Conservation (phyloP, 2,888 invertebrate genomes). For the Eilema depressum region DNA sequence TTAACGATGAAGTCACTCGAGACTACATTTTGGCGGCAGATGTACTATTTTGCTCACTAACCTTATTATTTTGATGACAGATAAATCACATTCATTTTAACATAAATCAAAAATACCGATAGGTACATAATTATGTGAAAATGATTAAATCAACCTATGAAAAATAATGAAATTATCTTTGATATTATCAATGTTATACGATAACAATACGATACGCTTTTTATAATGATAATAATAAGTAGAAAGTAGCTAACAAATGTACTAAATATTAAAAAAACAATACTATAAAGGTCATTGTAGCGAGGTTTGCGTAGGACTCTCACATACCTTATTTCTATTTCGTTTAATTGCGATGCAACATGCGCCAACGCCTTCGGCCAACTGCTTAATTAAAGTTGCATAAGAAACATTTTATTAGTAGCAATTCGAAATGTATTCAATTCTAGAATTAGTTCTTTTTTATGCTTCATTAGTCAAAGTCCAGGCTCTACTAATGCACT, state of each 20-base stretch:
- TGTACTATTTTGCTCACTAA: too few relatives aligned
- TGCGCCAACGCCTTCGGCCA: slow-evolving; percentile 56
- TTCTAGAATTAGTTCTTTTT: background rate
- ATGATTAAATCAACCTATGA: too few relatives aligned
- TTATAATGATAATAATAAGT: background rate
- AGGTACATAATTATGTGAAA: too few relatives aligned
- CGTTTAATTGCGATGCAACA: slow-evolving; percentile 65
- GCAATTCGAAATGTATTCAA: background rate
- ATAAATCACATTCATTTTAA: too few relatives aligned
- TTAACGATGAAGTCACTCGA: too few relatives aligned
- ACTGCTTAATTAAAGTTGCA: slow-evolving; percentile 41
- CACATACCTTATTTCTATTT: slow-evolving; percentile 56
- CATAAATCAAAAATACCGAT: too few relatives aligned
- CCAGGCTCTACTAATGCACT: slow-evolving; percentile 12
- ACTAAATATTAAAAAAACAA: background rate
- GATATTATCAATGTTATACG: background rate
- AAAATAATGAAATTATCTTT: background rate
- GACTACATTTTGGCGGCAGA: too few relatives aligned
- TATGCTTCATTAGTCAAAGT: slow-evolving; percentile 6
- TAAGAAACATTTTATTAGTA: slow-evolving; percentile 18
- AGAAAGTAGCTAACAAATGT: slow-evolving; percentile 1
- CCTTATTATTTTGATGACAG: too few relatives aligned
- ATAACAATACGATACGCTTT: background rate
- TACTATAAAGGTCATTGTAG: slow-evolving; percentile 33
- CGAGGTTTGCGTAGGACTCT: slow-evolving; percentile 52